These are phyloP conservation scores for Eublepharis macularius DNA, from an alignment of 2,113 vertebrate species.

Conservation along the genomic window DNA sequence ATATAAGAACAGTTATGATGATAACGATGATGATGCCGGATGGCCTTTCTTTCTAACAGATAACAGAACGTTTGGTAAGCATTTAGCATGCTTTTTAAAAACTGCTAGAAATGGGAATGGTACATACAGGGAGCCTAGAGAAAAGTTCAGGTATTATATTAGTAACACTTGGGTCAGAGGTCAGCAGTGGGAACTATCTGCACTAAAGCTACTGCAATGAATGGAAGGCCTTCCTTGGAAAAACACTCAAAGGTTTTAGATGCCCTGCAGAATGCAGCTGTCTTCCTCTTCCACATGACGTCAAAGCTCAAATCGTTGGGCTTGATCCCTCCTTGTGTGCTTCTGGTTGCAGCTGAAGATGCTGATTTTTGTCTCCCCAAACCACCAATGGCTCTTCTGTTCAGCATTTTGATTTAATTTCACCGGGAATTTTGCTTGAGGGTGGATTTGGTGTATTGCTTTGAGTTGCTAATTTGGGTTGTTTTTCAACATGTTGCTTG, in stretches of 20 bases:
- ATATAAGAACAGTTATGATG: too few relatives aligned
- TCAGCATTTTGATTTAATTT: background rate
- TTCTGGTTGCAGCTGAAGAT: background rate
- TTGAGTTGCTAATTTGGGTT: constrained; percentile 11
- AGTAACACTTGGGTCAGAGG: background rate
- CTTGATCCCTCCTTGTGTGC: background rate
- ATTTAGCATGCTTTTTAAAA: background rate
- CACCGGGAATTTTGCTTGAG: background rate
- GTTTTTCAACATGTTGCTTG: background rate
- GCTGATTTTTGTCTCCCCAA: background rate
- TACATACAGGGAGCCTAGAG: background rate
- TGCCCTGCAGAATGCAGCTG: constrained; percentile 1
- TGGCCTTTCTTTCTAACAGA: background rate
- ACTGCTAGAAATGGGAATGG: background rate
- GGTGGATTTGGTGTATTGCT: background rate
- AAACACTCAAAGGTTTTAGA: background rate
- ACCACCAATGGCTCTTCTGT: background rate
- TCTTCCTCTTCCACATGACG: background rate
- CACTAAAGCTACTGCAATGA: background rate
- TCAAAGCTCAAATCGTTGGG: background rate
- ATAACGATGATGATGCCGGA: background rate
- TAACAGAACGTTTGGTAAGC: background rate
- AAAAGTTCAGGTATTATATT: background rate
- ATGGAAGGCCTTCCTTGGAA: background rate
- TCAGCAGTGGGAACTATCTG: background rate